Base-by-base conservation (phyloP, 2,797 vertebrate genomes). In the Spinus pinus region DNA sequence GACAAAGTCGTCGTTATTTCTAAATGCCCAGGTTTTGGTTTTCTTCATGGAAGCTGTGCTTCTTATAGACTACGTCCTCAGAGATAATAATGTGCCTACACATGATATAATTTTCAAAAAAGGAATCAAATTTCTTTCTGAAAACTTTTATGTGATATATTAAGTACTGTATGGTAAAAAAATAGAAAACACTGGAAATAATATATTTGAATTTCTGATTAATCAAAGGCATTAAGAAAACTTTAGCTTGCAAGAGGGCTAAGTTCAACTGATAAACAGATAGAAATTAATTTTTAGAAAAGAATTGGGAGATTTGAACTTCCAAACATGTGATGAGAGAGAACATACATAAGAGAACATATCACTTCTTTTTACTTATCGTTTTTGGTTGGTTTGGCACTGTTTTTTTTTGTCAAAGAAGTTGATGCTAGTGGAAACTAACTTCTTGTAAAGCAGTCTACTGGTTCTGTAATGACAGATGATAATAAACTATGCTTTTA, bases 271-370 rank as follows among this genome's bases (percentile, higher is more conserved):
- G 17, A 46, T 39, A 61, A 79, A 39, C 3, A 50, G 25, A 13
- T 9, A 77, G 25, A 80, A 88, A 83, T 54, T 1, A 4, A 37
- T 81, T 89, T 87, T 75, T 46, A 57, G 37, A 64, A 56, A 64
- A 72, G 0, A 7, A 10, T 31, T 44, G 12, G 12, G 12, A 49
- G 13, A 67, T 35, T 51, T 75, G 11, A 12, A 30, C 7, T 84
- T 89, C 21, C 17, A 67, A 67, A 69, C 33, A 5, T 57, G 12
- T 72, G 16, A 31, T 17, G 10, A 79, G 4, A n/a, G n/a, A n/a
- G n/a, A n/a, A n/a, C n/a, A 41, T 46, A 31, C 0, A 1, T 33
- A 44, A 18, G 0, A 15, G 31, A 50, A n/a, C 1, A 5, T 33
- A n/a, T 15, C 12, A 28, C 5, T 54, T 4, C 12, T 70, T 77